phyloP scores from a whole-genome alignment of 2,113 vertebrate species.

The Ranitomeya variabilis region DNA sequence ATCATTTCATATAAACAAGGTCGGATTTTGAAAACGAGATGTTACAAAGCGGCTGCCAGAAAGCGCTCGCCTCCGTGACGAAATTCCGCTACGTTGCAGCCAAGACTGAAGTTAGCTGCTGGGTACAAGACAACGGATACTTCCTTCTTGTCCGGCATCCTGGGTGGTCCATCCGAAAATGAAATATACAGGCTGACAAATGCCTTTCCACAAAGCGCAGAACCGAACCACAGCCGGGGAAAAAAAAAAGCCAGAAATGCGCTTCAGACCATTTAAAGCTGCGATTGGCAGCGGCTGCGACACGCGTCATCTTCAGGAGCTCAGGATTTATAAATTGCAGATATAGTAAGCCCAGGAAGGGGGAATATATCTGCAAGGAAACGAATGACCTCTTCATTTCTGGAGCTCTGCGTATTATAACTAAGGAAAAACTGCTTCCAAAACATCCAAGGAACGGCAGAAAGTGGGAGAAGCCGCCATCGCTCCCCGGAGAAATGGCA shows the following conservation, averaged over 20 bases:
- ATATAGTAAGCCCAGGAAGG: slow-evolving; percentile 64
- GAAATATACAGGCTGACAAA: slow-evolving; percentile 90
- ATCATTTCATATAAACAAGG: slow-evolving; percentile 84
- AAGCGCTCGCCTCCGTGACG: slow-evolving; percentile 72
- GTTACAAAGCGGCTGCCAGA: slow-evolving; percentile 71
- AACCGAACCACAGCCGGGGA: slow-evolving; percentile 90
- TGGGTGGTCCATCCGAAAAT: slow-evolving; percentile 90
- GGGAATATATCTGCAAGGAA: slow-evolving; percentile 69
- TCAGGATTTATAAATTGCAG: slow-evolving; percentile 69
- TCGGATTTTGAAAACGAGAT: slow-evolving; percentile 73
- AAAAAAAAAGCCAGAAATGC: slow-evolving; percentile 66
- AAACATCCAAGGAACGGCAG: slow-evolving; percentile 61
- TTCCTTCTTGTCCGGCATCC: slow-evolving; percentile 78
- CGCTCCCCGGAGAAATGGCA: slow-evolving; percentile 60
- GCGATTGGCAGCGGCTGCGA: slow-evolving; percentile 68
- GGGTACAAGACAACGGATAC: slow-evolving; percentile 74
- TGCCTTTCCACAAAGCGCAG: slow-evolving; percentile 90
- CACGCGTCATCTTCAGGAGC: slow-evolving; percentile 66
- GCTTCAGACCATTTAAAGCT: slow-evolving; percentile 74
- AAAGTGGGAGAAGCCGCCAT: slow-evolving; percentile 55
- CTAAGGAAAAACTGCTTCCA: slow-evolving; percentile 62
- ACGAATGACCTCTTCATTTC: slow-evolving; percentile 66
- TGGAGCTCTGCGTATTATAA: slow-evolving; percentile 69
- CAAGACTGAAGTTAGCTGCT: slow-evolving; percentile 70
- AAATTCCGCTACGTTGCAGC: slow-evolving; percentile 77